A percentile compares a stretch with the other conserved stretches of the same genome.
phyloP scores from a whole-genome alignment of 2,888 invertebrate genomes.

The Caenorhabditis auriculariae region DNA sequence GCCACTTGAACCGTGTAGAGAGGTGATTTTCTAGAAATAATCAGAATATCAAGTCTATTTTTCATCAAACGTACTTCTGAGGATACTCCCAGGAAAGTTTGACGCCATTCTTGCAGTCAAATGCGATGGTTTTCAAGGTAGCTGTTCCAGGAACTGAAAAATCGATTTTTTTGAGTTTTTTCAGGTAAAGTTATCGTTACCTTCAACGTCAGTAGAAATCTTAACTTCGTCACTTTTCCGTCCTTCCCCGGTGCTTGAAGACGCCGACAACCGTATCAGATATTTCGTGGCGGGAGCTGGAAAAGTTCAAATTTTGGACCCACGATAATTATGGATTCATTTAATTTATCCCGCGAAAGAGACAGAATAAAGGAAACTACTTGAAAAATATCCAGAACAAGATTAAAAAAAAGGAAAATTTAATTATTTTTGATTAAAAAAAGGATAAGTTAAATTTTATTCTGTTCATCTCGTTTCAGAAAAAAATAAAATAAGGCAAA shows the following conservation, averaged over 20 bases:
- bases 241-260: constrained; percentile 56
- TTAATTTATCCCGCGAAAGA: too few relatives aligned
- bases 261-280: constrained; percentile 49
- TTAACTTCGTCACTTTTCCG: constrained; percentile 44
- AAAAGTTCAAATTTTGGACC: constrained; percentile 9
- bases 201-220: constrained; percentile 34
- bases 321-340: too few relatives aligned
- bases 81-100: constrained; percentile 18
- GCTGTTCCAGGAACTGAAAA: constrained; percentile 20
- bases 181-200: not conserved
- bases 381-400: too few relatives aligned
- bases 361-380: too few relatives aligned
- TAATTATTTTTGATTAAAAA: too few relatives aligned
- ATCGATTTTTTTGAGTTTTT: not conserved
- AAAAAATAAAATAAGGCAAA: too few relatives aligned
- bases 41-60: not conserved
- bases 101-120: constrained; percentile 33
- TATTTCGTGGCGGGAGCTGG: constrained; percentile 50
- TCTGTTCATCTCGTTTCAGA: too few relatives aligned
- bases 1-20: constrained; percentile 22
- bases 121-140: constrained; percentile 24
- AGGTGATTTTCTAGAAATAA: constrained; percentile 19
- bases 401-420: too few relatives aligned
- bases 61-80: constrained; percentile 4
- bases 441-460: too few relatives aligned